These are phyloP conservation scores for Eulemur coronatus DNA, from an alignment of 2,797 vertebrate species.

Conservation along the genomic window DNA sequence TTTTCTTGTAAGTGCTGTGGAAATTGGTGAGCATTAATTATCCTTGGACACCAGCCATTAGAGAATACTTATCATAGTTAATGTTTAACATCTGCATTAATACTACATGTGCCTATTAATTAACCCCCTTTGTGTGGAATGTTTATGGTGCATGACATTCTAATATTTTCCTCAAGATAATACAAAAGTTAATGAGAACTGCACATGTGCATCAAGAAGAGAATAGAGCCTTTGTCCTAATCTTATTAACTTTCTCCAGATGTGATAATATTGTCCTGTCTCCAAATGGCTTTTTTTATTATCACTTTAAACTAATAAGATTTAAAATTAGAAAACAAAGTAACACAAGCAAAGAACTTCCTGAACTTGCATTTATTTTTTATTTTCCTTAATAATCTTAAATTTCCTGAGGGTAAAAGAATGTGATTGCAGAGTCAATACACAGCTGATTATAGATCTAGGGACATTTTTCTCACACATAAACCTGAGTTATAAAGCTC, in stretches of 20 bases:
- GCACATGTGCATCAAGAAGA: slow-evolving; percentile 63
- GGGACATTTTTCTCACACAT: slow-evolving; percentile 14
- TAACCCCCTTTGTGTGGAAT: slow-evolving; percentile 65
- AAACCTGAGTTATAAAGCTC: slow-evolving; percentile 56
- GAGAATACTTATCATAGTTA: slow-evolving; percentile 64
- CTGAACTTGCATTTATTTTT: slow-evolving; percentile 65
- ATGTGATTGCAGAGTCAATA: slow-evolving; percentile 21
- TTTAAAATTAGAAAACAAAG: slow-evolving; percentile 78
- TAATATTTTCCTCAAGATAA: slow-evolving; percentile 75
- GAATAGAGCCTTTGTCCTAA: slow-evolving; percentile 70
- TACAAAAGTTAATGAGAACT: slow-evolving; percentile 69
- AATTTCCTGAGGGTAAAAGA: slow-evolving; percentile 56
- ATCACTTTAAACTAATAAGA: slow-evolving; percentile 73
- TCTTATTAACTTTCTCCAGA: slow-evolving; percentile 78
- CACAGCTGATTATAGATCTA: slow-evolving; percentile 42
- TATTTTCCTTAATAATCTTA: slow-evolving; percentile 71
- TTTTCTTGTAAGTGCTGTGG: slow-evolving; percentile 33
- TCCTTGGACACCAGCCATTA: slow-evolving; percentile 52
- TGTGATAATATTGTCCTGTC: slow-evolving; percentile 75
- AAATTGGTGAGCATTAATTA: slow-evolving; percentile 53
- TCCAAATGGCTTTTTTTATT: slow-evolving; percentile 73
- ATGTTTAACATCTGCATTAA: slow-evolving; percentile 75
- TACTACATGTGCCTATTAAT: slow-evolving; percentile 63
- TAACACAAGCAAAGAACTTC: slow-evolving; percentile 66
- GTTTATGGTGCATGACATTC: slow-evolving; percentile 70